These are phyloP conservation scores for Hyposoter dolosus DNA, from an alignment of 2,888 invertebrate species.

Conservation along the genomic window DNA sequence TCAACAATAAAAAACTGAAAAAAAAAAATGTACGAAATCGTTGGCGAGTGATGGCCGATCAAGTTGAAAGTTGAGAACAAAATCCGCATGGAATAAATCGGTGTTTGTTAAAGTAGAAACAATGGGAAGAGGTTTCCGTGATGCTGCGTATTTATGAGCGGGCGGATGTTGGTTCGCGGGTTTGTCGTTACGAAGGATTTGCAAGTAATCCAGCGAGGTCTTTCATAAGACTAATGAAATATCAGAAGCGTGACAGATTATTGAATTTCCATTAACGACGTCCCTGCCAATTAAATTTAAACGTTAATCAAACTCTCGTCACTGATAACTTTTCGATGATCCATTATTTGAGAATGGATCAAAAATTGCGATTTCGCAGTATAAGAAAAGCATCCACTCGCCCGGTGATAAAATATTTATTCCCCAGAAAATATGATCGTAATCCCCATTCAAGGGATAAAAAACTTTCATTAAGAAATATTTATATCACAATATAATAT, in stretches of 20 bases:
- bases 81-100: background rate
- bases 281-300: constrained; percentile 36
- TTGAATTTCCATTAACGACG: constrained; percentile 50
- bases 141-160: constrained; percentile 30
- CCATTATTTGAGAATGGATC: background rate
- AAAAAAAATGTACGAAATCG: background rate
- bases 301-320: constrained; percentile 45
- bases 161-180: background rate
- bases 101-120: background rate
- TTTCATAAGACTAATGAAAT: constrained; percentile 62
- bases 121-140: constrained; percentile 15
- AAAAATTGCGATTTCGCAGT: background rate
- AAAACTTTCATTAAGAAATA: constrained; percentile 10
- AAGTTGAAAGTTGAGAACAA: background rate
- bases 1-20: background rate
- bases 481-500: no score
- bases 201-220: constrained; percentile 18
- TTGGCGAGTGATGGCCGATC: no score
- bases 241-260: constrained; percentile 52
- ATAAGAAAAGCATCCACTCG: background rate
- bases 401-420: background rate
- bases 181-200: constrained; percentile 8
- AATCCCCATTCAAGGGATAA: background rate
- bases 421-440: background rate
- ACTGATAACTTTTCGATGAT: constrained; percentile 15